Base-by-base conservation (phyloP, 2,888 invertebrate species). In the Pollenia angustigena region DNA sequence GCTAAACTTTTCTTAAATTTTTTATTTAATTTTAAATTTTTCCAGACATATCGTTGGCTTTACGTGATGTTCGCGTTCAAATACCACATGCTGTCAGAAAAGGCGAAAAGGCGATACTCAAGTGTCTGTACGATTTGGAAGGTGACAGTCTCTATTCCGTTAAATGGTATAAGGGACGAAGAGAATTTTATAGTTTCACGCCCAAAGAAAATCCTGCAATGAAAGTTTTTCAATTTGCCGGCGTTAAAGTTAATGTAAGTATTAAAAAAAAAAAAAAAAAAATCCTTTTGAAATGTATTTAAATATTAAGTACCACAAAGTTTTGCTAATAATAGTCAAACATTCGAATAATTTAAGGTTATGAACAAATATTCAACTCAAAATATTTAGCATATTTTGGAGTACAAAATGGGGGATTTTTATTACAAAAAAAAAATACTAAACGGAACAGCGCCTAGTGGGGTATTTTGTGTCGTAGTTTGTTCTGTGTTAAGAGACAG, bases 241-340 rank as follows among this genome's bases (percentile, higher is more conserved):
- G 96, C 79, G 95, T 97, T 84, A 97, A 96, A 80, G 95, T 97
- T 85, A 96, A 97, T 93, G 97, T 97, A 92, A 96, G 96, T 96
- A 78, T 71, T 18, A 18, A 64, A 8, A 46, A 32, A 54, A 54
- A 42, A 42, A 54, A 1, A 71, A 71, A 52, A 46, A 7, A 71
- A 58, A 60, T 23, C 12, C 52, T 46, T 48, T 66, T 7, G 44
- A 69, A 75, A 74, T 72, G 52, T 52, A 12, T 18, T 76, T 64
- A 50, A 71, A 23, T 71, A 23, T 71, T 64, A 64, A 50, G 48
- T 58, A 48, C 40, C 6, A 12, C 56, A 71, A 78, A 83, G n/a
- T 83, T 76, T 83, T 78, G 9, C 64, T 54, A 71, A 76, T 76
- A 71, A 76, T 52, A 54, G 44, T 69, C 14, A 56, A 58, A 58